Base-by-base conservation (phyloP, 2,888 invertebrate species). In the Galerucella nymphaeae region DNA sequence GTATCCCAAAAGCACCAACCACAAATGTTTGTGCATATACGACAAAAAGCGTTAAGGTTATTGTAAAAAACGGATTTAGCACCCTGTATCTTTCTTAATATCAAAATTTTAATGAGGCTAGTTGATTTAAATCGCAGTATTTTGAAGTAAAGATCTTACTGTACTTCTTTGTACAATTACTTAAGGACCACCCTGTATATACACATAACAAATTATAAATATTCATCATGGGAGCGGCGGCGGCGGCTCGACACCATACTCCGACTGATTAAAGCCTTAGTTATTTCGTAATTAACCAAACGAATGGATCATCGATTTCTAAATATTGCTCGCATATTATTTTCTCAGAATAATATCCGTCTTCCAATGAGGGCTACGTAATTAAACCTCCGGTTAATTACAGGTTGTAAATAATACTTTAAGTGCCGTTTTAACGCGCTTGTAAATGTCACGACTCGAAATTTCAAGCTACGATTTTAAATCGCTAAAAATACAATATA, bases 341-440 rank as follows among this genome's bases (percentile, higher is more conserved):
- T 85, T 38, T 85, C 85, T 82, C 78, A 81, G 85, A 85, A 85
- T 84, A 84, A 84, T 84, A 83, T 82, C 80, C 80, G 79, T 83
- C 30, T 83, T 18, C 84, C 86, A 85, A 86, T 85, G 85, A 85
- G 82, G 30, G 78, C 78, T 78, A 77, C 83, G 84, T 86, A 86
- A 86, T 86, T 86, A 86, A 86, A 85, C 83, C 82, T 80, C 82
- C 78, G 81, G 83, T 86, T 87, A 86, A 87, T 87, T 87, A 86
- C 86, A 81, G 80, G 83, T 83, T 84, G 85, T 87, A 87, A 87
- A 87, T 87, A 86, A 86, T 85, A 83, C 84, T 85, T 86, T 86
- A 86, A 86, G 85, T 85, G 85, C 85, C 83, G 84, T 85, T 86
- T 86, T 86, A 86, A 86, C 86, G 85, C 85, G 83, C 84, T 83